These are phyloP conservation scores for Tenthredo distinguenda DNA, from an alignment of 2,888 invertebrate species.

Conservation along the genomic window DNA sequence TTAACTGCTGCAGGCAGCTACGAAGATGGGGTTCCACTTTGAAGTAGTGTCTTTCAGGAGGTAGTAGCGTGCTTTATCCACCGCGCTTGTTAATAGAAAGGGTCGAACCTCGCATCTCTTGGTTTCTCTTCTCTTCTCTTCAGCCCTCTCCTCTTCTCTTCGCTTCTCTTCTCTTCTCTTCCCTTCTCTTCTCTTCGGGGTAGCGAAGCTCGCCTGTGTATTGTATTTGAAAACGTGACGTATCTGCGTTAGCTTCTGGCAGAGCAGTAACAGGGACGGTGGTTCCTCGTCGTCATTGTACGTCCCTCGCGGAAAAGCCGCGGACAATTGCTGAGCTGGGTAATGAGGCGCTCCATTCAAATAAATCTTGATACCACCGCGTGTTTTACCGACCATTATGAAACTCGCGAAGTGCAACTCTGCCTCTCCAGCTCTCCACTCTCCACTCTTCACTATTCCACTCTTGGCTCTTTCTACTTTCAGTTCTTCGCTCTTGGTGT, in stretches of 20 bases:
- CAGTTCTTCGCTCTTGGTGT: slow-evolving; percentile 47
- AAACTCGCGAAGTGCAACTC: slow-evolving; percentile 59
- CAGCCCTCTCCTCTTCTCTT: slow-evolving; percentile 58
- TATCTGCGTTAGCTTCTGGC: slow-evolving; percentile 66
- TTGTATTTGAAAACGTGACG: slow-evolving; percentile 76
- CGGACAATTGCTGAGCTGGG: slow-evolving; percentile 73
- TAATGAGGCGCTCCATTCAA: slow-evolving; percentile 77
- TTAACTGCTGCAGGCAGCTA: slow-evolving; percentile 44
- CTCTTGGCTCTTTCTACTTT: slow-evolving; percentile 34
- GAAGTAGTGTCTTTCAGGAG: slow-evolving; percentile 70
- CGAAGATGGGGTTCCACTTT: slow-evolving; percentile 58
- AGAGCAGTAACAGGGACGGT: neutral
- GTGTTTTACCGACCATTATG: slow-evolving; percentile 74
- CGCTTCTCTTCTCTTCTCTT: slow-evolving; percentile 57
- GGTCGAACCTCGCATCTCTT: slow-evolving; percentile 64
- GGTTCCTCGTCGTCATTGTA: neutral
- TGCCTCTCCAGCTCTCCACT: slow-evolving; percentile 13
- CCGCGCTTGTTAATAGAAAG: slow-evolving; percentile 74
- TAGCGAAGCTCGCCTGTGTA: slow-evolving; percentile 59
- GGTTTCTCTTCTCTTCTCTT: slow-evolving; percentile 54
- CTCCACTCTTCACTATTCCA: slow-evolving; percentile 42
- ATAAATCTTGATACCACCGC: slow-evolving; percentile 76
- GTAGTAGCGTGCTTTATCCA: slow-evolving; percentile 70
- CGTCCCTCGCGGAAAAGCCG: slow-evolving; percentile 55
- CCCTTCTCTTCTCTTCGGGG: slow-evolving; percentile 21